Conservation (phyloP, 2,888 invertebrate species). For the Pristionchus entomophagus region DNA sequence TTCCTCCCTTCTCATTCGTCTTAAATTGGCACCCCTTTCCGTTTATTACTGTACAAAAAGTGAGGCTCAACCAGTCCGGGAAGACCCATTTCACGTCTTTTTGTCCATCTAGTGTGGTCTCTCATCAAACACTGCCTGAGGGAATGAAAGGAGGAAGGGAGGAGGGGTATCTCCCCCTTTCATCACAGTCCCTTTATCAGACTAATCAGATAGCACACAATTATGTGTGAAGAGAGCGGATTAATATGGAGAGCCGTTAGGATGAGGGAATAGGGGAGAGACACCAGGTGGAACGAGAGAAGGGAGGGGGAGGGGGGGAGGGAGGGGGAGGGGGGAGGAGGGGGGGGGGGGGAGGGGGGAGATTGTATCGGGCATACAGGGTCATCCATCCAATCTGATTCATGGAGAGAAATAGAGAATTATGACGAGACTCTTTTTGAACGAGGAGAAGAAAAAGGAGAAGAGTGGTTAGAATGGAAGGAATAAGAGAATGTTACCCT, state of each 20-base stretch:
- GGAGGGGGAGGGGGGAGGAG: not conserved
- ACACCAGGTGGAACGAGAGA: not conserved
- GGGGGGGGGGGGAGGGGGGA: not conserved
- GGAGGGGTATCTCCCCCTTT: too few species aligned
- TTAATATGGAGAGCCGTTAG: conserved; percentile 14
- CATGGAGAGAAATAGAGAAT: not conserved
- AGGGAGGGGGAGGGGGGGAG: not conserved
- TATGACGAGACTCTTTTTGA: not conserved
- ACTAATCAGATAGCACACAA: not conserved
- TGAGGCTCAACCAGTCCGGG: not conserved
- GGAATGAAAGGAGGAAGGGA: too few species aligned
- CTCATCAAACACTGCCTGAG: not conserved
- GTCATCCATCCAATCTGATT: conserved; percentile 32
- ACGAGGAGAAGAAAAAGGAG: not conserved
- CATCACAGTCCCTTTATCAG: not conserved
- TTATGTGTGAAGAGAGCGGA: conserved; percentile 28
- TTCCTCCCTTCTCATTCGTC: not conserved
- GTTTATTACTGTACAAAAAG: conserved; percentile 23
- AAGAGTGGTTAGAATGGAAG: not conserved
- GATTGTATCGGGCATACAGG: conserved; percentile 2
- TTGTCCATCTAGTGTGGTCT: too few species aligned
- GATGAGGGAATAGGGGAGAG: not conserved
- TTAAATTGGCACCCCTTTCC: conserved; percentile 5
- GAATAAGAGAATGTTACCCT: not conserved
- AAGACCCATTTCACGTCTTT: conserved; percentile 2